Conservation (phyloP, 2,797 vertebrate genomes). For the Zalophus californianus region DNA sequence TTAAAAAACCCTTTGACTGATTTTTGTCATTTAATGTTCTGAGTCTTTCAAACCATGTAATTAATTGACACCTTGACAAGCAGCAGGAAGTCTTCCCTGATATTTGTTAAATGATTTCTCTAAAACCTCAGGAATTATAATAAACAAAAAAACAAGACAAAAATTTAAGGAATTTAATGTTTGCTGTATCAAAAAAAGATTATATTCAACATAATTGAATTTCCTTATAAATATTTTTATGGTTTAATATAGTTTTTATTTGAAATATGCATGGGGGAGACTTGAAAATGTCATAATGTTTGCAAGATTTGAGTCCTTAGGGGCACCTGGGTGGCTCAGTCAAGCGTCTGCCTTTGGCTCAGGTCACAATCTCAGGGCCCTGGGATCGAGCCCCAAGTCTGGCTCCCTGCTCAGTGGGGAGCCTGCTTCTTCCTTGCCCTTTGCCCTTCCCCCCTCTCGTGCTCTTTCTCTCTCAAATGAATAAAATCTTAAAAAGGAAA, state of each 20-base stretch:
- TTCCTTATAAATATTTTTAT: conserved; percentile 19
- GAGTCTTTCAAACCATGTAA: conserved; percentile 25
- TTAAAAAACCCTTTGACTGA: neutral
- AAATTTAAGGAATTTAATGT: neutral
- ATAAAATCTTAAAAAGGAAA: neutral
- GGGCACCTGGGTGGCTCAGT: too few species aligned
- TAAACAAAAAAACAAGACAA: neutral
- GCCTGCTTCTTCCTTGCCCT: too few species aligned
- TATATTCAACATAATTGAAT: neutral
- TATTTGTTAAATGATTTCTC: conserved; percentile 29
- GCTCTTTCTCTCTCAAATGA: too few species aligned
- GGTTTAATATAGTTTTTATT: neutral
- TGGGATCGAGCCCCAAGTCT: too few species aligned
- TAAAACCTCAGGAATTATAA: neutral
- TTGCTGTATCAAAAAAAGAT: neutral
- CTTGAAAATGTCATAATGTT: conserved; percentile 18
- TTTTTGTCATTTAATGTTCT: neutral
- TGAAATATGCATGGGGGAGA: neutral
- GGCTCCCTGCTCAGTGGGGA: too few species aligned
- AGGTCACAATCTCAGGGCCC: too few species aligned
- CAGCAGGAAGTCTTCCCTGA: neutral
- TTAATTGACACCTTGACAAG: neutral
- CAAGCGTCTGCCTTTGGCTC: too few species aligned
- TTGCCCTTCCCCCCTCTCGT: too few species aligned
- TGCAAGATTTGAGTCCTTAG: neutral